Evolutionary conservation across 2,113 vertebrate genomes (phyloP), one percentile per base, ranked within the genome.

Genomic region (Siniperca chuatsi): DNA sequence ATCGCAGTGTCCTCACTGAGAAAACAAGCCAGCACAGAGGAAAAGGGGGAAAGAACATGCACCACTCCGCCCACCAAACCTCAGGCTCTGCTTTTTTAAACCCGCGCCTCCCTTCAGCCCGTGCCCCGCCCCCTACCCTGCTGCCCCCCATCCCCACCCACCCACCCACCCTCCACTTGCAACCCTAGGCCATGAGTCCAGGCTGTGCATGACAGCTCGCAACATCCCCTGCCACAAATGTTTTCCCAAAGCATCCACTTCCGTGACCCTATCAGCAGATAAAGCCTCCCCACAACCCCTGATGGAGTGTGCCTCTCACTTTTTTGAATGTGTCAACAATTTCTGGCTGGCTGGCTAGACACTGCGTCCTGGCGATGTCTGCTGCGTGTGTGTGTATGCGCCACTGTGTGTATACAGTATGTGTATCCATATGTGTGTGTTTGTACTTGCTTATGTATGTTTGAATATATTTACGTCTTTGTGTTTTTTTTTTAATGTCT

Each of bases 341-440:
- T 97, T 96, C 96, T 97, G 96, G 94, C 95, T 97, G 95, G 96
- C 95, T 97, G 95, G 94, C 93, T 92, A 91, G 93, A 95, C 92
- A 95, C 93, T 86, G 93, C 85, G 0, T 93, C 94, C 77, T 92
- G 91, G 87, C 93, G 91, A 92, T 95, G 93, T 94, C 92, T 89
- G 94, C 94, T 58, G n/a, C 7, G 9, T 71, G 70, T 52, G 55
- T 6, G 55, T 68, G 15, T 23, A 12, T 25, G 65, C 4, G 44
- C 12, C 6, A 1, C 44, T 74, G n/a, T 52, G 77, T 83, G 82
- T 70, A 33, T 76, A 15, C 35, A 37, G 35, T 37, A 37, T 75
- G 74, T 82, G 71, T 37, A 62, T 8, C 57, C 13, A 20, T 9
- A 42, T 37, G 20, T 72, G 66, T 68, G 40, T 52, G 65, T 81